A percentile compares a stretch with the other conserved stretches of the same genome.
phyloP scores from a whole-genome alignment of 2,113 vertebrate species.

The Hemiscyllium ocellatum region DNA sequence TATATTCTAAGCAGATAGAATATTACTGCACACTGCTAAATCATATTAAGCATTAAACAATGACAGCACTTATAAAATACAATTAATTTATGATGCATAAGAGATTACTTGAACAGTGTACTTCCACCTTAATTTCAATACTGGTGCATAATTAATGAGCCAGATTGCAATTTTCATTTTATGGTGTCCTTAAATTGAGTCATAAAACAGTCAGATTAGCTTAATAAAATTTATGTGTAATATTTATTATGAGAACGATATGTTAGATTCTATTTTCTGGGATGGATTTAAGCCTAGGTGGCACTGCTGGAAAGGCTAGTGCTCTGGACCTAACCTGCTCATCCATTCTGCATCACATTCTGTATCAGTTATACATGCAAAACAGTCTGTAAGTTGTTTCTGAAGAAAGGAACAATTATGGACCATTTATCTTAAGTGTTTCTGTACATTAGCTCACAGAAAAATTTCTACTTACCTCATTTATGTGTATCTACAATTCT shows the following conservation, averaged over 20 bases:
- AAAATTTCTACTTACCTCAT: background rate
- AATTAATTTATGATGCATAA: background rate
- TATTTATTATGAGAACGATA: background rate
- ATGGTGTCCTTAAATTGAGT: background rate
- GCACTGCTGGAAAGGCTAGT: background rate
- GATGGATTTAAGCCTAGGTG: background rate
- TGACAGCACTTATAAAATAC: background rate
- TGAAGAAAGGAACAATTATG: background rate
- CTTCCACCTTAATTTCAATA: background rate
- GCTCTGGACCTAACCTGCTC: background rate
- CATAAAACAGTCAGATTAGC: background rate
- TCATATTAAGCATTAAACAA: background rate
- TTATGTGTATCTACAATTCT: background rate
- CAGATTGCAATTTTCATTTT: background rate
- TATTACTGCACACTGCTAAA: background rate
- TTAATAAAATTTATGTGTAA: background rate
- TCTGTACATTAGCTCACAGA: background rate
- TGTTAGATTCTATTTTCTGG: background rate
- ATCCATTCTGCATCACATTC: background rate
- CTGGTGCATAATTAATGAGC: background rate
- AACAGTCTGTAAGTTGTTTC: background rate
- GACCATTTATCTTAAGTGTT: background rate
- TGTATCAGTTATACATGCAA: background rate
- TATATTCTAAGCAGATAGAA: background rate
- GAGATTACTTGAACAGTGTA: background rate